phyloP scores from a whole-genome alignment of 2,797 vertebrate genomes.

The Vespertilio murinus region DNA sequence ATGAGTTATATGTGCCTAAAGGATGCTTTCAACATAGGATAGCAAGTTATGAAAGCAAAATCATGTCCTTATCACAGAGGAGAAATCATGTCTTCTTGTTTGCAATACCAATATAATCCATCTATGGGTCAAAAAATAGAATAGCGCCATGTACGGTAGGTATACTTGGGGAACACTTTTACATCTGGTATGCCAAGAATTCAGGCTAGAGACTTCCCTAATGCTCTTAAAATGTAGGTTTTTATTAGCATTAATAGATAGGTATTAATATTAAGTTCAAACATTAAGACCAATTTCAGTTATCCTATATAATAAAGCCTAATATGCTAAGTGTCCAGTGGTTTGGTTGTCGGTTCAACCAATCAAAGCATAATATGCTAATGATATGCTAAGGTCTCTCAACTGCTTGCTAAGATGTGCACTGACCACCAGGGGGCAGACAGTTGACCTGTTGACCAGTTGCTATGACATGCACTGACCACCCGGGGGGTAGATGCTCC shows the following conservation, averaged over 20 bases:
- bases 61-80: background rate
- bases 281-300: background rate
- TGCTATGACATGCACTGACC: too few species aligned
- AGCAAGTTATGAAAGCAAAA: constrained; percentile 23
- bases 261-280: background rate
- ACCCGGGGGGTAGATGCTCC: too few species aligned
- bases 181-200: background rate
- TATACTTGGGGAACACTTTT: background rate
- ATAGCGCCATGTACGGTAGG: background rate
- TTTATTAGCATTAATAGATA: background rate
- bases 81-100: background rate
- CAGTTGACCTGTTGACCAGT: too few species aligned
- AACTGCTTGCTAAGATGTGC: too few species aligned
- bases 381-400: too few species aligned
- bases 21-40: background rate
- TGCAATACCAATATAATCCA: background rate
- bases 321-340: too few species aligned
- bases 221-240: background rate
- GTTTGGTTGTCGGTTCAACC: too few species aligned
- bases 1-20: background rate
- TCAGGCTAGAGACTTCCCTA: background rate
- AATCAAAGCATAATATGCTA: too few species aligned
- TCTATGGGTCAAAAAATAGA: background rate
- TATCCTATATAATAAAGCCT: background rate
- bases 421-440: too few species aligned